Base-by-base conservation (phyloP, 2,113 vertebrate species). In the Picathartes gymnocephalus region DNA sequence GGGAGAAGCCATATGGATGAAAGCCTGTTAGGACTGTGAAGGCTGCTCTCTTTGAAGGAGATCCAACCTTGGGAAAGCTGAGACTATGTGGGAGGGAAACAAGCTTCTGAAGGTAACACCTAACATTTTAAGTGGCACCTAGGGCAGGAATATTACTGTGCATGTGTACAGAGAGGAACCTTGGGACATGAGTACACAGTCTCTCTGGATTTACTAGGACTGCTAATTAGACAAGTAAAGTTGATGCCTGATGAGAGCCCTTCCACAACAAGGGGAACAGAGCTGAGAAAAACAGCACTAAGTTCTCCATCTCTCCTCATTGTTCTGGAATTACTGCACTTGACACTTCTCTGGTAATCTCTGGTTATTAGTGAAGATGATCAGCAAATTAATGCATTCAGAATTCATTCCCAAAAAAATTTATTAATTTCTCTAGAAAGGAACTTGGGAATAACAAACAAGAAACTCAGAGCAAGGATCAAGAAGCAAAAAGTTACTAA, bases 11-110 rank as follows among this genome's bases (percentile, higher is more conserved):
- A 42, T 66, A 74, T 24, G 87, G 74, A 72, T 73, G 50, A 90
- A 93, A 90, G 88, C 65, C 71, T 94, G 61, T 45, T 68, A 74
- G 48, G 80, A 68, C 60, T 81, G 50, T 71, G 86, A 94, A 84
- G 76, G 66, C 57, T 85, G 86, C 80, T 92, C 45, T 81, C 88
- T 95, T 86, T 95, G 92, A 96, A 86, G 72, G 56, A 86, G 64
- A 71, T 94, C 79, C 92, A 93, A 23, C 65, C 70, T 57, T 50
- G 44, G 48, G 72, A 81, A 95, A 86, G 45, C 72, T 78, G 79
- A 85, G 79, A 92, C 47, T 70, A 6, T 24, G 80, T 93, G 72
- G 90, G 90, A 90, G 65, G 80, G 65, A 81, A 92, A 70, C 44
- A 48, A 51, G 35, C 88, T 83, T 79, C 82, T 81, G 60, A 70